A percentile compares a stretch with the other conserved stretches of the same genome.
Conservation (phyloP, 2,797 vertebrate species). For the Sebastes reedi region DNA sequence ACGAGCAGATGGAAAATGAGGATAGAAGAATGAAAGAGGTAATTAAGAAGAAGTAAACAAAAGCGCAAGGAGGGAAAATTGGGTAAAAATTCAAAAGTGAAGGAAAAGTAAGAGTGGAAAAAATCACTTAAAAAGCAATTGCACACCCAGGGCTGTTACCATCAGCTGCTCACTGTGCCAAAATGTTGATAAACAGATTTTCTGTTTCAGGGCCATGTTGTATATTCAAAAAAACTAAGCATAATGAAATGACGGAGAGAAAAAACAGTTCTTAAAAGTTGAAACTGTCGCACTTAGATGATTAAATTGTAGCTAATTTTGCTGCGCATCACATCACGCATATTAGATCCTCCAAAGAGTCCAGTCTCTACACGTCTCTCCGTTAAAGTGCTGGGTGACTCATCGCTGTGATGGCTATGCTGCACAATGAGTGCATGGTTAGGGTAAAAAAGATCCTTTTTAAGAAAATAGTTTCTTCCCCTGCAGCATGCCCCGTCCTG, state of each 20-base stretch:
- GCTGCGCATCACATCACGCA: background rate
- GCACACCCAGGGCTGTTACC: background rate
- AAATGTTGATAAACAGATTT: background rate
- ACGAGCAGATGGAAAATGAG: background rate
- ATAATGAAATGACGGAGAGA: background rate
- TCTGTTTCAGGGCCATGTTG: background rate
- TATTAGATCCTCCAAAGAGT: background rate
- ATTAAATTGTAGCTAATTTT: background rate
- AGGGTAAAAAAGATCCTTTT: background rate
- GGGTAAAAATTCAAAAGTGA: background rate
- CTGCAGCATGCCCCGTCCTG: background rate
- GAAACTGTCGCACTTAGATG: background rate
- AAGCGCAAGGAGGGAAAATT: background rate
- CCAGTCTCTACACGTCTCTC: background rate
- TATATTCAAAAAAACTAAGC: background rate
- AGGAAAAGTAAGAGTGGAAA: background rate
- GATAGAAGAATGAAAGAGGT: background rate
- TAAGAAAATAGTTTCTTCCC: background rate
- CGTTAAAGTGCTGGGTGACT: background rate
- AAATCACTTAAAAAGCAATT: background rate
- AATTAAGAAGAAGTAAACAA: background rate
- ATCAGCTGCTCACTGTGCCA: background rate
- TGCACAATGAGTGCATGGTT: background rate
- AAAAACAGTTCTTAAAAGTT: background rate
- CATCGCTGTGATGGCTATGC: background rate